Evolutionary conservation across 2,888 invertebrate species (phyloP), one percentile per base, ranked within the genome.

Genomic region (Carabus problematicus): DNA sequence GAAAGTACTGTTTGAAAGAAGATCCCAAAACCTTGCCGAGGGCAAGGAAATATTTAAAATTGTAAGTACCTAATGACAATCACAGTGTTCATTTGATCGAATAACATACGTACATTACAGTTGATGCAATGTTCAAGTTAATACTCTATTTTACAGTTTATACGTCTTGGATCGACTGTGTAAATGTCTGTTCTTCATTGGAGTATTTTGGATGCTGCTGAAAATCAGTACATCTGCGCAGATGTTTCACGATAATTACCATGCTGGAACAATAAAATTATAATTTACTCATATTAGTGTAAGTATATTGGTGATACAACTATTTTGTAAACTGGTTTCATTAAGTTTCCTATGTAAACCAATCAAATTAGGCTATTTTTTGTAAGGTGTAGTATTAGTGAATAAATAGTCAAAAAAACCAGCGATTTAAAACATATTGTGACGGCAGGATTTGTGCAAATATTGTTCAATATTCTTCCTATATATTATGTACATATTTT

Each of bases 1-100:
- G 94, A 8, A 88, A 89, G 72, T 95, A 86, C 78, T 90, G 92
- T 75, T 83, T 94, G 71, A 94, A 94, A 72, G 95, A 96, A 73
- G 89, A 90, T 74, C 87, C 89, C 0, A 83, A 87, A 4, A 89
- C 89, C 0, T 76, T 94, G n/a, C 91, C 92, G 0, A 85, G 87
- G 41, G 90, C 92, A 0, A 84, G 89, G 16, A 42, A 40, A 11
- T 64, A 64, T 39, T 9, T 64, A 3, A 18, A 2, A 56, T 64
- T 64, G 64, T 64, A 56, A 64, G 64, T 64, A 56, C 43, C 1
- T 6, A 45, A 1, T 45, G 14, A 3, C 7, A n/a, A 42, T 45
- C 3, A 11, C 11, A 45, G 14, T 45, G 1, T 12, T 45, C 12
- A 45, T 12, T 45, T 45, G 2, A 12, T 45, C 2, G 45, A 12